These are phyloP conservation scores for Chloroceryle amazona DNA, from an alignment of 2,797 vertebrate genomes.

Conservation along the genomic window DNA sequence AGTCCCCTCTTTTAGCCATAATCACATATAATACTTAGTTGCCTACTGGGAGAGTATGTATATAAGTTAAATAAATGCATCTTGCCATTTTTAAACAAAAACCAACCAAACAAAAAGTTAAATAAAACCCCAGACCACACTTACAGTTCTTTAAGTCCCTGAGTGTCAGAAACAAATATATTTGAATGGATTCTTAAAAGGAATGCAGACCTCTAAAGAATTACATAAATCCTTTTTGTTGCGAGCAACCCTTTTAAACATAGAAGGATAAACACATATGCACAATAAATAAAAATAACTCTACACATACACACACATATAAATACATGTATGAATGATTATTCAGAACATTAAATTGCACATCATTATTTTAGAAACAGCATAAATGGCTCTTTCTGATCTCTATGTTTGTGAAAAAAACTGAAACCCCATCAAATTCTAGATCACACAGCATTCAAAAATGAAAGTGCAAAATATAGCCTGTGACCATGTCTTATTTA, in stretches of 20 bases:
- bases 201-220: background rate
- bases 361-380: slow-evolving; percentile 68
- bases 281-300: background rate
- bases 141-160: background rate
- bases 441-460: slow-evolving; percentile 61
- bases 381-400: slow-evolving; percentile 73
- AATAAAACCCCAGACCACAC: background rate
- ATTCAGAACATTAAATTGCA: slow-evolving; percentile 28
- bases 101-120: background rate
- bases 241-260: background rate
- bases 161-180: background rate
- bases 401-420: slow-evolving; percentile 52
- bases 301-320: background rate
- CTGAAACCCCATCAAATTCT: background rate
- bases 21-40: background rate
- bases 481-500: slow-evolving; percentile 71
- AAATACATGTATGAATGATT: background rate
- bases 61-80: background rate
- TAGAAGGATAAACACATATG: background rate
- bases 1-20: background rate
- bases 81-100: background rate
- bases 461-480: slow-evolving; percentile 54
- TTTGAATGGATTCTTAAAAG: background rate
- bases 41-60: background rate
- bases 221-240: background rate